Percentiles rank a stretch among this genome's conserved stretches.
Evolutionary conservation across 2,797 vertebrate genomes (phyloP).

Genomic region (Pterois miles): DNA sequence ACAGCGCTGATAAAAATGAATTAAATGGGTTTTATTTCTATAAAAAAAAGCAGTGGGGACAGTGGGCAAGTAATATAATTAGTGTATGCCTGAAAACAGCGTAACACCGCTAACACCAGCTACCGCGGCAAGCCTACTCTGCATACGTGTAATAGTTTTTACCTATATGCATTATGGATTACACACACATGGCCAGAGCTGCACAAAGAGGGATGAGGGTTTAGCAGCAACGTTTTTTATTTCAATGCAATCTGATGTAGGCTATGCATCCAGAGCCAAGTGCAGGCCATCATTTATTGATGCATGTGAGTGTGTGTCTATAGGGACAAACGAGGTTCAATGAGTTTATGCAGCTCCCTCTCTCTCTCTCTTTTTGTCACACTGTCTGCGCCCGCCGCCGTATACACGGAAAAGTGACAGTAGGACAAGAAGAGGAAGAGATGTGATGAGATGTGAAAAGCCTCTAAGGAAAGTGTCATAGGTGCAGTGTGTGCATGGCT

Average conservation of each 20-base stretch:
- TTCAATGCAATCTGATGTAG: conserved; percentile 33
- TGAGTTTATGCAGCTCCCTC: conserved; percentile 54
- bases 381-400: conserved; percentile 49
- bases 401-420: conserved; percentile 19
- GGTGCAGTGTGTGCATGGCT: conserved; percentile 52
- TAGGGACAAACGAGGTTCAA: conserved; percentile 52
- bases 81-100: too few relatives aligned
- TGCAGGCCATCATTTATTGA: conserved; percentile 70
- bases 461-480: conserved; percentile 68
- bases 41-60: too few relatives aligned
- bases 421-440: conserved; percentile 40
- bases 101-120: too few relatives aligned
- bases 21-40: too few relatives aligned
- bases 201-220: conserved; percentile 7
- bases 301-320: conserved; percentile 43
- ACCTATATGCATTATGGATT: conserved; percentile 21
- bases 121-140: neutral
- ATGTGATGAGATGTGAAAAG: conserved; percentile 69
- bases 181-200: neutral
- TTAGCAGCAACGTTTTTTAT: conserved; percentile 15
- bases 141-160: neutral
- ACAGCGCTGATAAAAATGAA: too few relatives aligned
- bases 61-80: too few relatives aligned
- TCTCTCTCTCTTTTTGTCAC: conserved; percentile 9
- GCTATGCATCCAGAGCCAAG: conserved; percentile 39